Conservation (phyloP, 1,140 invertebrate genomes). For the Zaprionus capensis region DNA sequence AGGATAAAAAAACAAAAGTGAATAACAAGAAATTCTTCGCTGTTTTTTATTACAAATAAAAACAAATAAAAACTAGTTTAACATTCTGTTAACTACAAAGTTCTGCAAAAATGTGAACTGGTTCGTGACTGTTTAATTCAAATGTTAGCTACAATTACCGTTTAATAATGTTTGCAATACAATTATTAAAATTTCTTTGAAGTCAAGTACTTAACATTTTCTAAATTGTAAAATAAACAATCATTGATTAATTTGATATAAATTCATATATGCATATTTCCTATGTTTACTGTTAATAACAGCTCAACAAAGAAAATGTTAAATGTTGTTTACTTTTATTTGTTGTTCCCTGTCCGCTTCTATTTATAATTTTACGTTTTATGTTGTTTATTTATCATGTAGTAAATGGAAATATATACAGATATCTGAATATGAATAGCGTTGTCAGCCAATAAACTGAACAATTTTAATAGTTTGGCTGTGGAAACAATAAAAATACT, state of each 20-base stretch:
- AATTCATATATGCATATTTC: background rate
- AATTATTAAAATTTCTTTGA: background rate
- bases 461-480: background rate
- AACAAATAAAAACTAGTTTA: background rate
- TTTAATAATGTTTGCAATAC: background rate
- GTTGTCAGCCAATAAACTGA: background rate
- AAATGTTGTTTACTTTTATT: slow-evolving; percentile 4
- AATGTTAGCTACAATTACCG: background rate
- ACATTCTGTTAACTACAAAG: background rate
- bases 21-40: background rate
- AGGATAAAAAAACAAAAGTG: background rate
- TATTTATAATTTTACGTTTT: background rate
- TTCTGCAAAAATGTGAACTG: background rate
- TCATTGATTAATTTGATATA: background rate
- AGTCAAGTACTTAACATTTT: background rate
- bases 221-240: background rate
- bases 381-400: slow-evolving; percentile 1
- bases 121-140: background rate
- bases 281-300: background rate
- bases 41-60: background rate
- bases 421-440: background rate
- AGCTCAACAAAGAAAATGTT: background rate
- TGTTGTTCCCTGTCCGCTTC: background rate
- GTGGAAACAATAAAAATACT: background rate
- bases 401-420: slow-evolving; percentile 1